A percentile compares a stretch with the other conserved stretches of the same genome.
These are phyloP conservation scores for Prunella himalayana DNA, from an alignment of 2,113 vertebrate species.

Conservation along the genomic window DNA sequence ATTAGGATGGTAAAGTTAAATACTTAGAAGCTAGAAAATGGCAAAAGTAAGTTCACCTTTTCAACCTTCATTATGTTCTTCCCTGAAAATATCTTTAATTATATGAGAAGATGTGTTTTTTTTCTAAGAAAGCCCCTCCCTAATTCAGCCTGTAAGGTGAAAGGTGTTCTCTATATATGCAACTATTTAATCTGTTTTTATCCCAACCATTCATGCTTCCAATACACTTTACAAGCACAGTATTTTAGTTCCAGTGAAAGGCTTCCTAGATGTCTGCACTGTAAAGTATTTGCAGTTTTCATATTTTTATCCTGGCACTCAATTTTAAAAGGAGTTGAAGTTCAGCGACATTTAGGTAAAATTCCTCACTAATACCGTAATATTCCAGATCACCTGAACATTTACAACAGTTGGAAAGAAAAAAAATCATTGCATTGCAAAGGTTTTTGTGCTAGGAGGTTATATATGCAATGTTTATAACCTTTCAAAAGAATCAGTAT, in stretches of 20 bases:
- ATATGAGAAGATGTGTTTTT: background rate
- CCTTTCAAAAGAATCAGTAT: background rate
- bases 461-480: background rate
- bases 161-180: background rate
- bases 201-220: background rate
- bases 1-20: background rate
- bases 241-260: background rate
- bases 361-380: background rate
- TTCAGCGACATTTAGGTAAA: background rate
- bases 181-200: background rate
- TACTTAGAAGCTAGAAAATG: background rate
- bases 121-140: background rate
- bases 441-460: background rate
- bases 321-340: background rate
- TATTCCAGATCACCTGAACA: background rate
- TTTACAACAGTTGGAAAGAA: background rate
- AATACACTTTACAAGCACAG: background rate
- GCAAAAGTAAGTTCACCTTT: background rate
- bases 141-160: background rate
- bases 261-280: background rate
- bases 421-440: background rate
- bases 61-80: background rate
- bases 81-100: background rate
- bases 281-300: background rate
- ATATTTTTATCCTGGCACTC: background rate